Conservation (phyloP, 1,140 invertebrate genomes). For the Drosophila equinoxialis region DNA sequence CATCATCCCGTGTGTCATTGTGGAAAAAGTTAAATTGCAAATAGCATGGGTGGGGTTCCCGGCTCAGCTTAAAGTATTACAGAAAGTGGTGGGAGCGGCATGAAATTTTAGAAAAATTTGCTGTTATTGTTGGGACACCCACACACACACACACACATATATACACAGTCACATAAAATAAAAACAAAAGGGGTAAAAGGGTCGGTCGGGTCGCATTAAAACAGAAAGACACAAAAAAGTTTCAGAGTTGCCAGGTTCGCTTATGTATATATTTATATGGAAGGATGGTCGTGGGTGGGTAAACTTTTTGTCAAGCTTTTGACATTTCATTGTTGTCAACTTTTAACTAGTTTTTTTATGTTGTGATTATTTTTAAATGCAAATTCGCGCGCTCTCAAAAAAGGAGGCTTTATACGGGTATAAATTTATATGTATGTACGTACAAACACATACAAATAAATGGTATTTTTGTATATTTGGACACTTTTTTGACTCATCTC, state of each 20-base stretch:
- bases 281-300: conserved; percentile 31
- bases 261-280: conserved; percentile 2
- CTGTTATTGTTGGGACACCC: conserved; percentile 66
- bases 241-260: conserved; percentile 40
- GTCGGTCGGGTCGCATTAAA: conserved; percentile 59
- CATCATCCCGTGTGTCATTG: conserved; percentile 17
- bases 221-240: conserved; percentile 57
- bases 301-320: conserved; percentile 67
- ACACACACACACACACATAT: neutral
- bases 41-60: conserved; percentile 62
- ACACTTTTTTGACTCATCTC: conserved; percentile 24
- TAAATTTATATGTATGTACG: neutral
- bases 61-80: conserved; percentile 23
- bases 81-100: conserved; percentile 28
- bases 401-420: conserved; percentile 8
- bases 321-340: conserved; percentile 79
- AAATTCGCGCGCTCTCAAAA: conserved; percentile 48
- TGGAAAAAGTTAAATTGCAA: conserved; percentile 77
- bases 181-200: conserved; percentile 66
- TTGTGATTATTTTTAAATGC: conserved; percentile 73
- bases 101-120: conserved; percentile 80
- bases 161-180: conserved; percentile 8
- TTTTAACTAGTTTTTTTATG: conserved; percentile 79
- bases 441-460: neutral
- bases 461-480: conserved; percentile 38